Conservation (phyloP, 2,113 vertebrate species). For the Oxyruncus cristatus region DNA sequence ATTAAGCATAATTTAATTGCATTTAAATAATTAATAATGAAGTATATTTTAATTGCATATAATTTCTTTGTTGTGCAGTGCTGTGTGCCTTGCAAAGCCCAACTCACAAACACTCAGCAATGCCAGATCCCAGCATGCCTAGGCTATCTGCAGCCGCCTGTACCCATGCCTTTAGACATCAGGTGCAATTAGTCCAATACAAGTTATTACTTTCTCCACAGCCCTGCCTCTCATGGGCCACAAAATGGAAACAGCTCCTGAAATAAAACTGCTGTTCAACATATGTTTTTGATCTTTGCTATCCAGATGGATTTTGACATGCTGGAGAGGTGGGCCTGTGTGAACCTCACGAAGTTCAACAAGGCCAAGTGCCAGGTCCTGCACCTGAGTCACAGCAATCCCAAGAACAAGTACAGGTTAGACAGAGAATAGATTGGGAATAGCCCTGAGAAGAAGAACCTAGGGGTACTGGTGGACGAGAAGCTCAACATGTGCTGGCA, state of each 20-base stretch:
- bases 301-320: not conserved
- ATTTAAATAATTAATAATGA: constrained; percentile 45
- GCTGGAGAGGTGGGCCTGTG: not conserved
- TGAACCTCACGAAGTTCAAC: not conserved
- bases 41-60: not conserved
- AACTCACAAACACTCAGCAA: not conserved
- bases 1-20: constrained; percentile 32
- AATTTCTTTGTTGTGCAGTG: not conserved
- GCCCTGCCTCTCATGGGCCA: not conserved
- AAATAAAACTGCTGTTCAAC: not conserved
- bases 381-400: not conserved
- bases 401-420: not conserved
- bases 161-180: not conserved
- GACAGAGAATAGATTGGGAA: not conserved
- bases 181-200: not conserved
- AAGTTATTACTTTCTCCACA: not conserved
- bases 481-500: not conserved
- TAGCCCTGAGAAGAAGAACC: not conserved
- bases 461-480: not conserved
- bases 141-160: not conserved
- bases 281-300: not conserved
- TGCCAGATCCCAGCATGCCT: not conserved
- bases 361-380: not conserved
- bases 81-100: not conserved
- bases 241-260: not conserved